Evolutionary conservation across 2,888 invertebrate species (phyloP).

Genomic region (Tipula vernalis): DNA sequence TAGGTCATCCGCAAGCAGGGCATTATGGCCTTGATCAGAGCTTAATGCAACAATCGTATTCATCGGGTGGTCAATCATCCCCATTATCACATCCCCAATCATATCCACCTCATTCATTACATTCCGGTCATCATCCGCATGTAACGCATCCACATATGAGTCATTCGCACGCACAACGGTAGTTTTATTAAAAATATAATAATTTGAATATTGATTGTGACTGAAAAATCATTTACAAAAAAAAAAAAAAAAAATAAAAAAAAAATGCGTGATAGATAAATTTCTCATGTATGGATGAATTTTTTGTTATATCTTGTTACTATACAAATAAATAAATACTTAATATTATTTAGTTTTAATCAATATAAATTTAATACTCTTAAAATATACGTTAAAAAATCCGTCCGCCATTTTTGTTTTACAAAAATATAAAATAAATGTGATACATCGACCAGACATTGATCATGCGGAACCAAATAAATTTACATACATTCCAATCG

Average conservation of each 20-base stretch:
- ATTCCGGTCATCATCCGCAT: slow-evolving; percentile 44
- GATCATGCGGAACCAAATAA: background rate
- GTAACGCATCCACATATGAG: slow-evolving; percentile 59
- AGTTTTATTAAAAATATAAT: slow-evolving; percentile 32
- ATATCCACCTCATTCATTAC: slow-evolving; percentile 34
- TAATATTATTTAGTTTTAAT: background rate
- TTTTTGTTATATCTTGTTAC: background rate
- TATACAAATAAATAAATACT: background rate
- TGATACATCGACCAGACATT: slow-evolving; percentile 4
- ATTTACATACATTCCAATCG: background rate
- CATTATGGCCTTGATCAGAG: slow-evolving; percentile 58
- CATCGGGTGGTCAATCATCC: slow-evolving; percentile 46
- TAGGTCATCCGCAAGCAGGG: slow-evolving; percentile 47
- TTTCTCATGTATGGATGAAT: slow-evolving; percentile 7
- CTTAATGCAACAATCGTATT: slow-evolving; percentile 51
- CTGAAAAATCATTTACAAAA: background rate
- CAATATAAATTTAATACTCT: background rate
- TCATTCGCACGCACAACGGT: slow-evolving; percentile 70
- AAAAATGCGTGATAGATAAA: background rate
- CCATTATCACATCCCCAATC: slow-evolving; percentile 45
- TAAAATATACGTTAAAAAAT: background rate
- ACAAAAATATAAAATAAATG: background rate
- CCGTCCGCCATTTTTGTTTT: background rate
- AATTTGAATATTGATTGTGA: background rate
- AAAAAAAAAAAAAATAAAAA: background rate